Conservation (phyloP, 2,113 vertebrate species). For the Myrmophylax atrothorax region DNA sequence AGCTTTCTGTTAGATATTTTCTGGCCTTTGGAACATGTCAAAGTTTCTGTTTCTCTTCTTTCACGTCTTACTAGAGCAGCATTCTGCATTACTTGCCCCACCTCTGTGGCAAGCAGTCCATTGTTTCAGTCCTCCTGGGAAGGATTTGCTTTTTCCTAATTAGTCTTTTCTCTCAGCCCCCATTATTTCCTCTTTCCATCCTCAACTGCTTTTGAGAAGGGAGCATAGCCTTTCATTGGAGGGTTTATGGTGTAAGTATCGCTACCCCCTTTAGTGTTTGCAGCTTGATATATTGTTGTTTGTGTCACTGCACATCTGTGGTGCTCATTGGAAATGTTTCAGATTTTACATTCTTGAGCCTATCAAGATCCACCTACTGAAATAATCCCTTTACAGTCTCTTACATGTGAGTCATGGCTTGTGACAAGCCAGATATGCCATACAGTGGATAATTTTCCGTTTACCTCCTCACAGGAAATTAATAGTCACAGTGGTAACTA, state of each 20-base stretch:
- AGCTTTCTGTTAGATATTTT: constrained; percentile 1
- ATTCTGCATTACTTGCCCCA: not conserved
- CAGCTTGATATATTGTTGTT: not conserved
- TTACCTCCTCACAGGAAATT: constrained; percentile 30
- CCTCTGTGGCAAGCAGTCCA: not conserved
- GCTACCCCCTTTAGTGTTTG: not conserved
- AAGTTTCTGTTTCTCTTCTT: constrained; percentile 12
- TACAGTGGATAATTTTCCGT: not conserved
- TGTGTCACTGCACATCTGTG: not conserved
- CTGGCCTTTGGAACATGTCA: not conserved
- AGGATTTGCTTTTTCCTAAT: not conserved
- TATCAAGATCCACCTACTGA: not conserved
- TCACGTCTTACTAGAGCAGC: not conserved
- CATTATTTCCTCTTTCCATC: not conserved
- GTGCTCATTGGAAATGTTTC: not conserved
- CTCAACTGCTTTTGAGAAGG: not conserved
- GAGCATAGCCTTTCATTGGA: not conserved
- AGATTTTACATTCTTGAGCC: not conserved
- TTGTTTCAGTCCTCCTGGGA: not conserved
- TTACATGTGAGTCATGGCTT: not conserved
- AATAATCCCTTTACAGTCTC: not conserved
- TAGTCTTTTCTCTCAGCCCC: not conserved
- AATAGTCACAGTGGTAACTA: constrained; percentile 15
- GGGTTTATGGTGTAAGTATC: not conserved
- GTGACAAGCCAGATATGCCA: not conserved